Evolutionary conservation across 2,113 vertebrate genomes (phyloP), one percentile per base, ranked within the genome.

Genomic region (Grus americana): DNA sequence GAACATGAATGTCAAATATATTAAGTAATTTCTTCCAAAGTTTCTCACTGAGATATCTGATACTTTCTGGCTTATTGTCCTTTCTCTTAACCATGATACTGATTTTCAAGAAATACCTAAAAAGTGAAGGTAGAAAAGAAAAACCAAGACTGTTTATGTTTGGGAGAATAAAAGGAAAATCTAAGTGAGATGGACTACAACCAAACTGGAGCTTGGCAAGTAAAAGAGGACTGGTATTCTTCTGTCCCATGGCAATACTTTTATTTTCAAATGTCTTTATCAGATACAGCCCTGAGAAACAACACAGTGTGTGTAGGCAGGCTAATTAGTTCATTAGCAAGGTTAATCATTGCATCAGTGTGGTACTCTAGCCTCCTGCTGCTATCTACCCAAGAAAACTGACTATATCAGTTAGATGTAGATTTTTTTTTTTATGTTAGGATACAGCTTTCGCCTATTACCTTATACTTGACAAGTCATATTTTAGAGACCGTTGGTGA

Each of bases 321-420:
- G 27, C n/a, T 84, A 95, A 93, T 88, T 88, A 94, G 78, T 88
- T 75, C 4, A 6, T 92, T 86, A 89, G 47, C 63, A 94, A 91
- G 65, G 42, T 71, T 92, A 92, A 81, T 84, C 58, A 81, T 38
- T 87, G 38, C 32, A 86, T 82, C 71, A 80, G 52, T 66, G 50
- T 36, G 52, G 73, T 42, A 72, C 32, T 29, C 18, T 20, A 67
- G 16, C 32, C 30, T 93, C 42, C 42, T 70, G 55, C 27, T 47
- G 36, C 36, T 66, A 58, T 49, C 30, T 61, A 81, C 57, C 15
- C 58, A 70, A 62, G 36, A 92, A 79, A 79, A 42, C 4, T 24
- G 30, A 12, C 29, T 4, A 50, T 46, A 42, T 63, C 42, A 40
- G 15, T 49, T 36, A 55, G 30, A n/a, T 50, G 52, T 16, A 24